Evolutionary conservation across 64 coral and sea anemone genomes (phyloP).

Genomic region (Pocillopora verrucosa): DNA sequence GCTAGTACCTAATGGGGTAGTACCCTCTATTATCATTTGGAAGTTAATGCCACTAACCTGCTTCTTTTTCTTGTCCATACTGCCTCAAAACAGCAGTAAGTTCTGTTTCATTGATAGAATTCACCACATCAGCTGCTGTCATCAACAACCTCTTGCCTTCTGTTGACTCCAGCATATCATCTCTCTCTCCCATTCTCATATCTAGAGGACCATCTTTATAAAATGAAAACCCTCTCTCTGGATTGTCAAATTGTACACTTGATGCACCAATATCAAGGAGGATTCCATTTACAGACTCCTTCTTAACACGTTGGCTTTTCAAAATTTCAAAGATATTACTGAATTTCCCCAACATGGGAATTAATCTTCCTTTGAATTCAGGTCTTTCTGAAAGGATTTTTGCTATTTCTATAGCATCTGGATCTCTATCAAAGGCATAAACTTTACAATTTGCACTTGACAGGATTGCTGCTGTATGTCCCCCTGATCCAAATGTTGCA

Average conservation of each 20-base stretch:
- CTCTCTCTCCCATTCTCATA: constrained; percentile 80
- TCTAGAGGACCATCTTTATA: constrained; percentile 85
- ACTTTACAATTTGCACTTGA: constrained; percentile 84
- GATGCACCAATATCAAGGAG: constrained; percentile 88
- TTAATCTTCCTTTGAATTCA: constrained; percentile 74
- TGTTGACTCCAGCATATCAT: neutral
- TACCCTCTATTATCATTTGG: neutral
- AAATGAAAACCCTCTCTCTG: constrained; percentile 83
- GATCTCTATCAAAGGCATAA: constrained; percentile 82
- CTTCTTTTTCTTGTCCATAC: constrained; percentile 87
- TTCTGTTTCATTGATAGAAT: constrained; percentile 79
- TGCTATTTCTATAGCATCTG: constrained; percentile 78
- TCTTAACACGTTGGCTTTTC: constrained; percentile 51
- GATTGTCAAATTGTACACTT: constrained; percentile 83
- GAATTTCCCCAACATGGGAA: constrained; percentile 76
- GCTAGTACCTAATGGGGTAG: neutral
- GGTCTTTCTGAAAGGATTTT: constrained; percentile 67
- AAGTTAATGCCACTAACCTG: constrained; percentile 44
- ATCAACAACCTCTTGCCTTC: constrained; percentile 34
- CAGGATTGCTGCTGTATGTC: constrained; percentile 78
- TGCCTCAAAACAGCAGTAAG: constrained; percentile 73
- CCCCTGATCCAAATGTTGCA: constrained; percentile 90
- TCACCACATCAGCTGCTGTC: constrained; percentile 95
- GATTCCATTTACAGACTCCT: constrained; percentile 80
- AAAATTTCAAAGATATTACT: constrained; percentile 74